Percentiles rank a stretch among this genome's conserved stretches.
Conservation (phyloP, 2,888 invertebrate species). For the Drosophila nr. fundita region DNA sequence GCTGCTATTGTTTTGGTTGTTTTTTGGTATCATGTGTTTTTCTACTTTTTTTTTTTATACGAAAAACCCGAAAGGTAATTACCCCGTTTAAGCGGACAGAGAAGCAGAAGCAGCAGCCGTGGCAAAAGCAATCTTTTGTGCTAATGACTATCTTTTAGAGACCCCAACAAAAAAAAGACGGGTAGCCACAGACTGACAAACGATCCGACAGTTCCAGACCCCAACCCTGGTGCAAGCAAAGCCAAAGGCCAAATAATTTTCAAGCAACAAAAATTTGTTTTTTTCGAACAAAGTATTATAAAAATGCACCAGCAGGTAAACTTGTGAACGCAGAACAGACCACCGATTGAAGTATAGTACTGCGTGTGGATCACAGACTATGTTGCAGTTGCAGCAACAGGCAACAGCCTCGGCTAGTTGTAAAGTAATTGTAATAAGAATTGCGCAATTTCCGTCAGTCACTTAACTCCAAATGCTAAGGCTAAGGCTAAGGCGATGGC, state of each 20-base stretch:
- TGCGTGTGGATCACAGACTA: constrained; percentile 27
- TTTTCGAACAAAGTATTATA: constrained; percentile 54
- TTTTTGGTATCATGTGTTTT: constrained; percentile 16
- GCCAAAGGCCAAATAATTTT: constrained; percentile 69
- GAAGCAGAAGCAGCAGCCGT: constrained; percentile 59
- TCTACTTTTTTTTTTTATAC: background rate
- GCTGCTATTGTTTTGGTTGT: constrained; percentile 39
- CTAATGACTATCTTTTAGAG: constrained; percentile 77
- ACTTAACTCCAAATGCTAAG: constrained; percentile 52
- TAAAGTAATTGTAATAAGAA: constrained; percentile 76
- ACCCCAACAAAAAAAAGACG: constrained; percentile 58
- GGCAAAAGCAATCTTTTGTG: constrained; percentile 65
- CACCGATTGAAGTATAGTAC: constrained; percentile 13
- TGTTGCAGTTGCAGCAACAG: constrained; percentile 24
- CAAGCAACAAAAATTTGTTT: constrained; percentile 21
- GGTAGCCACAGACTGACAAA: constrained; percentile 64
- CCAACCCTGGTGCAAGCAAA: constrained; percentile 15
- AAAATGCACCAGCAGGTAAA: constrained; percentile 56
- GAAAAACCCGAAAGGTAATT: constrained; percentile 63
- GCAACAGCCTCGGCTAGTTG: constrained; percentile 47
- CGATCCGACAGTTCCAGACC: constrained; percentile 52
- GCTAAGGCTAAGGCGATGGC: constrained; percentile 28
- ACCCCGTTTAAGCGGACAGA: constrained; percentile 61
- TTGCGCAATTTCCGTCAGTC: constrained; percentile 78
- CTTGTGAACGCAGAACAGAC: constrained; percentile 19